Percentiles rank a stretch among this genome's conserved stretches.
Evolutionary conservation across 2,797 vertebrate species (phyloP).

Genomic region (Anguilla megastoma): DNA sequence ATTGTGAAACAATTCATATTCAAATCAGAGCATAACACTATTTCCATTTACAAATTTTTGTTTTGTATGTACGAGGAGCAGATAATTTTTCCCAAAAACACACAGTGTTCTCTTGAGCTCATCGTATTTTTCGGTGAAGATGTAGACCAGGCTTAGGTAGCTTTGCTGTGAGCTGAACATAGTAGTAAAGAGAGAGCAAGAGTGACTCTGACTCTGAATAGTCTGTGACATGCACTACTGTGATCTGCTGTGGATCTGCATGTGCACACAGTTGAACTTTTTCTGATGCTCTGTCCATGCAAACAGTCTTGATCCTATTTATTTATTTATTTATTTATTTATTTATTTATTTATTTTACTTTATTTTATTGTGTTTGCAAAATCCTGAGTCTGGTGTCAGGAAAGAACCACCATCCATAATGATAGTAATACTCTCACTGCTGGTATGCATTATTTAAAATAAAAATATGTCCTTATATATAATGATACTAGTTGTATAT

Average conservation of each 20-base stretch:
- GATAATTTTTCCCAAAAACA: background rate
- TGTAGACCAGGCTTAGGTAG: background rate
- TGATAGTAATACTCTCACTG: background rate
- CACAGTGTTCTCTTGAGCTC: background rate
- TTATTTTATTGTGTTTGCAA: background rate
- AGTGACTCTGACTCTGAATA: background rate
- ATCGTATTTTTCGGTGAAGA: background rate
- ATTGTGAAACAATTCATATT: slow-evolving; percentile 1
- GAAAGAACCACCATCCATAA: background rate
- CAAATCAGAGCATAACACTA: background rate
- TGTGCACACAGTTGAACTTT: background rate
- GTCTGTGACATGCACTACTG: background rate
- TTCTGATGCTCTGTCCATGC: background rate
- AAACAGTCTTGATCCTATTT: background rate
- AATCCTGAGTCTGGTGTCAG: background rate
- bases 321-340: no score
- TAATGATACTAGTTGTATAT: no score
- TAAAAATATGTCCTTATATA: no score
- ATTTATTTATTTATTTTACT: no score
- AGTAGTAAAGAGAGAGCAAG: background rate
- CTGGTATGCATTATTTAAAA: background rate
- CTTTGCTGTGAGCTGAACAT: background rate
- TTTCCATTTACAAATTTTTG: slow-evolving; percentile 2
- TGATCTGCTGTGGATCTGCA: background rate
- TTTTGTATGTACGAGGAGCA: background rate